Conservation (phyloP, 2,888 invertebrate genomes). For the Andrena chrysosceles region DNA sequence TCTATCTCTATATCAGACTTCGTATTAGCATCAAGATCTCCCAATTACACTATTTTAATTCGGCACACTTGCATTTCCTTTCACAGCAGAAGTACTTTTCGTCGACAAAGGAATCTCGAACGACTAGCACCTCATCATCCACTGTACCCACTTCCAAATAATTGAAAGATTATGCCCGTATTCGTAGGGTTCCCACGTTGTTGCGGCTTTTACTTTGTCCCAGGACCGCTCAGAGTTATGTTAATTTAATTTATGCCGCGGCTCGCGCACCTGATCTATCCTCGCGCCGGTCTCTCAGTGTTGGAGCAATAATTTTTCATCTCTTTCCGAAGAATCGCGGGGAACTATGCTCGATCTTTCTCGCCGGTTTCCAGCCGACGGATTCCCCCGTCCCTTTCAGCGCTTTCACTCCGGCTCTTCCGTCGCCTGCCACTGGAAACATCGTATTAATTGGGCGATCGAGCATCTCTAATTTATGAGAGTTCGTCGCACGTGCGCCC, state of each 20-base stretch:
- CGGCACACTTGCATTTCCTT: background rate
- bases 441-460: slow-evolving; percentile 80
- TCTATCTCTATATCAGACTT: too few species aligned
- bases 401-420: slow-evolving; percentile 48
- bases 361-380: slow-evolving; percentile 12
- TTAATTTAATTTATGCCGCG: slow-evolving; percentile 80
- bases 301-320: slow-evolving; percentile 55
- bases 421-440: slow-evolving; percentile 73
- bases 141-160: background rate
- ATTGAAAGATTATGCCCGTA: slow-evolving; percentile 47
- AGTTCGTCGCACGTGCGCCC: slow-evolving; percentile 63
- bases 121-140: background rate
- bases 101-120: background rate
- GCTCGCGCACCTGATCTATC: slow-evolving; percentile 51
- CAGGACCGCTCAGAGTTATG: slow-evolving; percentile 74
- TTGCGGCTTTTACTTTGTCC: slow-evolving; percentile 79
- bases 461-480: slow-evolving; percentile 66
- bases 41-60: too few species aligned
- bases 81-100: background rate
- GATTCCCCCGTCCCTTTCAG: slow-evolving; percentile 33
- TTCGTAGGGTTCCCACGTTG: slow-evolving; percentile 72
- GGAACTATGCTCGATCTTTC: slow-evolving; percentile 9
- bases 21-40: too few species aligned
- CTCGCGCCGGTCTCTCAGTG: slow-evolving; percentile 29
- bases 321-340: slow-evolving; percentile 12